These are phyloP conservation scores for Anodontia alba DNA, from an alignment of 2,888 invertebrate genomes.

Conservation along the genomic window DNA sequence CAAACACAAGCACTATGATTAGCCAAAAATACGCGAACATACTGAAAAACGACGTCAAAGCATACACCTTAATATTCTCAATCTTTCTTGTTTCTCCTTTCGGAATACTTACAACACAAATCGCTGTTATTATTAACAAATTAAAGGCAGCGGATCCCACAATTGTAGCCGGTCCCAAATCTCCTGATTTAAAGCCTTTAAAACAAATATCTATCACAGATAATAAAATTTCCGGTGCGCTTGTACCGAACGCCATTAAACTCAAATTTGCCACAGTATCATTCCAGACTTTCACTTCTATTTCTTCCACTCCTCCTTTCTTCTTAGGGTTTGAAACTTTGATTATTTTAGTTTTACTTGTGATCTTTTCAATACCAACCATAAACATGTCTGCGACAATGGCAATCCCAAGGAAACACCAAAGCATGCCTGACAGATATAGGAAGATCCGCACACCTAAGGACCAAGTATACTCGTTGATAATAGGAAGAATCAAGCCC, in stretches of 20 bases:
- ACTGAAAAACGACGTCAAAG: conserved; percentile 83
- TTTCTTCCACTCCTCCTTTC: conserved; percentile 82
- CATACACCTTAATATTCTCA: conserved; percentile 85
- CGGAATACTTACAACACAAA: conserved; percentile 86
- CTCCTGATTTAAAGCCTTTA: conserved; percentile 84
- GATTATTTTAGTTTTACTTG: conserved; percentile 86
- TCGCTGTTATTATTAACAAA: conserved; percentile 86
- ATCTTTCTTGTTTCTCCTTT: conserved; percentile 85
- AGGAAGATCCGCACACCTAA: conserved; percentile 84
- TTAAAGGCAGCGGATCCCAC: conserved; percentile 88
- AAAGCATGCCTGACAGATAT: conserved; percentile 86
- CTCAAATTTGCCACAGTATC: conserved; percentile 88
- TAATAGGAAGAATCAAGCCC: conserved; percentile 85
- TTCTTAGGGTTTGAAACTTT: conserved; percentile 74
- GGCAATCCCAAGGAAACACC: conserved; percentile 87
- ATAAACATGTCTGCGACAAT: conserved; percentile 88
- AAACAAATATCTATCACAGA: conserved; percentile 86
- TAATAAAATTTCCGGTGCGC: conserved; percentile 87
- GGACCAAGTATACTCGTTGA: conserved; percentile 86
- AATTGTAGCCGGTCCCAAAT: conserved; percentile 87
- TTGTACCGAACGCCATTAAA: conserved; percentile 87
- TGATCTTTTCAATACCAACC: conserved; percentile 88
- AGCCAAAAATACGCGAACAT: conserved; percentile 88
- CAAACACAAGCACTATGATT: conserved; percentile 85
- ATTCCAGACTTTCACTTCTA: conserved; percentile 87